Evolutionary conservation across 2,888 invertebrate species (phyloP), one percentile per base, ranked within the genome.

Genomic region (Agriopis leucophaearia): DNA sequence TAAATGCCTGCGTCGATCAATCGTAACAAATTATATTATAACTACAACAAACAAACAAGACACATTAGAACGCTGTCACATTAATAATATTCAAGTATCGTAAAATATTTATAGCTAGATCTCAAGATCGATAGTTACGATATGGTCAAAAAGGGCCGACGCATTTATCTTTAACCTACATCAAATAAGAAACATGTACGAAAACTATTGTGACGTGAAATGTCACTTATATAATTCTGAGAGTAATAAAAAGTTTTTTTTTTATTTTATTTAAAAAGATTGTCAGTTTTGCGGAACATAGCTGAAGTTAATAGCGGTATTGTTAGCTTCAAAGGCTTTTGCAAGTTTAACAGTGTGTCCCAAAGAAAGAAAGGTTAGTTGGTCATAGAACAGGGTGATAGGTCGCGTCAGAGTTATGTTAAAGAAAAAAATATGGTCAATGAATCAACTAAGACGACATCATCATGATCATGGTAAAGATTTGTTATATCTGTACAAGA

Each of bases 1-100:
- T 72, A 79, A 83, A 84, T 78, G 81, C 72, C 83, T 60, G 47
- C 68, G 79, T 83, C 84, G 79, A 81, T 83, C 85, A 82, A 42
- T 10, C 8, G 47, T 45, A 15, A 40, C 45, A 13, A 54, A 52
- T 54, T 60, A 36, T 42, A 48, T 42, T 4, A 16, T 60, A 35
- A 27, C 18, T 9, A 50, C 48, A 36, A 50, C 16, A 51, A 15
- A n/a, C 9, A 40, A 0, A 47, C 45, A 55, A 16, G 0, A 35
- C 60, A 48, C 9, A 48, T 13, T 27, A 36, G 13, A 16, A 60
- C 59, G 5, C 40, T 66, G 38, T 57, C 66, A 16, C 7, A 62
- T 57, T 60, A 44, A 64, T 35, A 35, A 12, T 12, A 47, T 27
- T 51, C 66, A 65, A 70, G 15, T 45, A 6, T 61, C 10, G 12